Evolutionary conservation across 1,140 invertebrate genomes (phyloP).

Genomic region (Achatina immaculata): DNA sequence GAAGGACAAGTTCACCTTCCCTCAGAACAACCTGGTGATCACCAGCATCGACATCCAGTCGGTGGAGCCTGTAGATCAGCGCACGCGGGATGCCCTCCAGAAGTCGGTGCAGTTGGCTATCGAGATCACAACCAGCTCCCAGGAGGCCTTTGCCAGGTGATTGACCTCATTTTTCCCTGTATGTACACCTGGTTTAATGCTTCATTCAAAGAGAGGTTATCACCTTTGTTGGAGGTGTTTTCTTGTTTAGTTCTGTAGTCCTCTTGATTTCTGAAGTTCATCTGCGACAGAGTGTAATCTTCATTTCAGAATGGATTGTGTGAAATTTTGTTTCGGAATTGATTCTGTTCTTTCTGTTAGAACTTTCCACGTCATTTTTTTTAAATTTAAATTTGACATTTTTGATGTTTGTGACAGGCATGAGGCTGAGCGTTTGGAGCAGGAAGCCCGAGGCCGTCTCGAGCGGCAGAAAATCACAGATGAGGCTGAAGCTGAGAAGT

Average conservation of each 20-base stretch:
- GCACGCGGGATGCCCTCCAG: conserved; percentile 74
- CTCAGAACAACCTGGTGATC: conserved; percentile 73
- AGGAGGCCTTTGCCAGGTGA: conserved; percentile 73
- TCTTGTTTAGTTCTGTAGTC: too few relatives aligned
- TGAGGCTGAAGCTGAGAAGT: conserved; percentile 73
- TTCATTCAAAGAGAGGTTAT: too few relatives aligned
- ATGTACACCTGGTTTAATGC: too few relatives aligned
- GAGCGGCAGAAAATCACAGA: conserved; percentile 74
- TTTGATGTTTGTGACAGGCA: conserved; percentile 67
- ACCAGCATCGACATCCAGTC: conserved; percentile 75
- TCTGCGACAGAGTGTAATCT: too few relatives aligned
- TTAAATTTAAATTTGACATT: too few relatives aligned
- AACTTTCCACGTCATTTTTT: too few relatives aligned
- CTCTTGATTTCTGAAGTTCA: too few relatives aligned
- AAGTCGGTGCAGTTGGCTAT: conserved; percentile 75
- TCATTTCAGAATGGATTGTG: too few relatives aligned
- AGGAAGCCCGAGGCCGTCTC: conserved; percentile 73
- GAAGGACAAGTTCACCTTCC: conserved; percentile 70
- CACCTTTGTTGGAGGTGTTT: too few relatives aligned
- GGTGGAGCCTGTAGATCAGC: conserved; percentile 75
- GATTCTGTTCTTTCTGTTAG: too few relatives aligned
- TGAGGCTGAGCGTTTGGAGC: conserved; percentile 74
- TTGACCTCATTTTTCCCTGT: too few relatives aligned
- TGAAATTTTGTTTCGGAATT: too few relatives aligned
- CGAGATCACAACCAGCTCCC: conserved; percentile 74